Evolutionary conservation across 2,888 invertebrate genomes (phyloP).

Genomic region (Syrphus vitripennis): DNA sequence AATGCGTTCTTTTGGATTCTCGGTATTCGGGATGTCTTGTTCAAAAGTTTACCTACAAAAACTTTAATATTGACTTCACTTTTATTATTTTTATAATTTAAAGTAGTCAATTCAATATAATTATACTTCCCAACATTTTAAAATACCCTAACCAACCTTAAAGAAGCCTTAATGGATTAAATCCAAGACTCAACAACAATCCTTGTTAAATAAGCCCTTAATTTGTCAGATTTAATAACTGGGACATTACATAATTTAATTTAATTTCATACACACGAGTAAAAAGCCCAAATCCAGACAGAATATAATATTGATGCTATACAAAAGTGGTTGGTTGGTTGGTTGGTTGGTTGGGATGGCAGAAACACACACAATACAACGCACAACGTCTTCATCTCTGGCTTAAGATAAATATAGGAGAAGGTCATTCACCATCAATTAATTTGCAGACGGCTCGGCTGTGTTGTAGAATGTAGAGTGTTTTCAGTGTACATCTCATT

Average conservation of each 20-base stretch:
- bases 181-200: neutral
- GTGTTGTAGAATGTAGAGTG: neutral
- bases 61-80: too few relatives aligned
- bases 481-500: slow-evolving; percentile 5
- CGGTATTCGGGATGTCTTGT: too few relatives aligned
- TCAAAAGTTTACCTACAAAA: too few relatives aligned
- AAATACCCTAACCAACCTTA: neutral
- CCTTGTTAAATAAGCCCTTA: neutral
- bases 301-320: slow-evolving; percentile 1
- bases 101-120: too few relatives aligned
- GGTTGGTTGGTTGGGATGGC: neutral
- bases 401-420: slow-evolving; percentile 17
- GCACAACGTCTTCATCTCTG: neutral
- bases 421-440: slow-evolving; percentile 61
- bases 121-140: too few relatives aligned
- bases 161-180: neutral
- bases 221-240: slow-evolving; percentile 3
- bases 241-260: slow-evolving; percentile 1
- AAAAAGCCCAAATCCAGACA: slow-evolving; percentile 1
- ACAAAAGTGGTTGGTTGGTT: neutral
- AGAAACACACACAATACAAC: slow-evolving; percentile 6
- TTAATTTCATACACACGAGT: neutral
- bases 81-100: too few relatives aligned
- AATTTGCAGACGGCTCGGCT: slow-evolving; percentile 25
- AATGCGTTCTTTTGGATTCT: too few relatives aligned